Percentiles rank a stretch among this genome's conserved stretches.
Conservation (phyloP, 2,888 invertebrate species). For the Physocephala rufipes region DNA sequence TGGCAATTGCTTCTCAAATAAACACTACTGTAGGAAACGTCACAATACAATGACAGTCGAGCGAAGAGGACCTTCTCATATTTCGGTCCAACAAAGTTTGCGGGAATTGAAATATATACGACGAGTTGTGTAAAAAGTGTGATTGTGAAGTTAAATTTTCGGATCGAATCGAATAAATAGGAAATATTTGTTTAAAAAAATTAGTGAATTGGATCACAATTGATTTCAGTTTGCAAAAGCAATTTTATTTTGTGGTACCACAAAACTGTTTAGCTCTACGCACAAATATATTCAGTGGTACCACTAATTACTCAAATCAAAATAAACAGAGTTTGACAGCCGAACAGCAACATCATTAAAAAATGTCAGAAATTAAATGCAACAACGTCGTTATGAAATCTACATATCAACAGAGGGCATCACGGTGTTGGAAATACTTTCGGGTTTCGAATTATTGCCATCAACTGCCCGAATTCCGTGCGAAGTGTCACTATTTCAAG, state of each 20-base stretch:
- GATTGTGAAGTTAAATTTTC: neutral
- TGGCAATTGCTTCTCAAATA: neutral
- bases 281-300: constrained; percentile 10
- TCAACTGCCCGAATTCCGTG: neutral
- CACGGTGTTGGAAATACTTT: neutral
- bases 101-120: constrained; percentile 12
- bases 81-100: constrained; percentile 4
- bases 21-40: constrained; percentile 22
- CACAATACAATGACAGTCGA: constrained; percentile 23
- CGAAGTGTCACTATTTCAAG: constrained; percentile 20
- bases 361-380: neutral
- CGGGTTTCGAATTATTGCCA: constrained; percentile 22
- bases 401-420: constrained; percentile 8
- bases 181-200: neutral
- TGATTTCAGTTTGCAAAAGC: neutral
- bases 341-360: neutral
- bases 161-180: neutral
- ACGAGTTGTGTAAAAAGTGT: neutral
- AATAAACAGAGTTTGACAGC: constrained; percentile 24
- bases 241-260: constrained; percentile 30
- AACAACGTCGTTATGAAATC: neutral
- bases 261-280: neutral
- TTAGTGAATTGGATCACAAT: neutral
- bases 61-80: constrained; percentile 9
- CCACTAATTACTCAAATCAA: constrained; percentile 20